Percentiles rank a stretch among this genome's conserved stretches.
Conservation (phyloP, 2,888 invertebrate species). For the Lasioglossum leucozonium region DNA sequence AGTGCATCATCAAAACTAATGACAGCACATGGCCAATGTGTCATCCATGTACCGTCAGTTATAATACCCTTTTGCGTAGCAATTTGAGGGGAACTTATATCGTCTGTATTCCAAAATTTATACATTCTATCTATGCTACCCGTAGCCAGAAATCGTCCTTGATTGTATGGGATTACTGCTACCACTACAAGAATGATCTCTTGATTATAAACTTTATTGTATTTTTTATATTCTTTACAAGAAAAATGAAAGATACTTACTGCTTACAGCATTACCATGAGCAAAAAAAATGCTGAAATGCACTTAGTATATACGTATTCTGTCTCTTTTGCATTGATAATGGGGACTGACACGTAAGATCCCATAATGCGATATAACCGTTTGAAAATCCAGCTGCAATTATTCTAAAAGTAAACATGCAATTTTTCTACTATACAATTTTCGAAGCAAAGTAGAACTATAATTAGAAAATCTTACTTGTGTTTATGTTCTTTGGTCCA, state of each 20-base stretch:
- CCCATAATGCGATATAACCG: slow-evolving; percentile 88
- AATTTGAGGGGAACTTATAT: slow-evolving; percentile 82
- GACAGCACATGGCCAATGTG: slow-evolving; percentile 85
- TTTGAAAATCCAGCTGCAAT: slow-evolving; percentile 89
- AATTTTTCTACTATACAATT: slow-evolving; percentile 53
- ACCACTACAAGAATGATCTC: slow-evolving; percentile 78
- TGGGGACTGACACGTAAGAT: slow-evolving; percentile 86
- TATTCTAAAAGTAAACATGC: slow-evolving; percentile 72
- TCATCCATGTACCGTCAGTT: slow-evolving; percentile 85
- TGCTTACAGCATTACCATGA: slow-evolving; percentile 87
- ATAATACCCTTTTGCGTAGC: slow-evolving; percentile 83
- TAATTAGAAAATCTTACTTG: slow-evolving; percentile 70
- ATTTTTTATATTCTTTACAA: not conserved
- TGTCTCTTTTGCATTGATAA: slow-evolving; percentile 84
- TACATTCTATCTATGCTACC: slow-evolving; percentile 88
- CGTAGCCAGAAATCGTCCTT: slow-evolving; percentile 88
- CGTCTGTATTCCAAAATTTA: slow-evolving; percentile 89
- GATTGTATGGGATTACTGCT: slow-evolving; percentile 85
- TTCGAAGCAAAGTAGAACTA: not conserved
- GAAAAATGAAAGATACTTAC: slow-evolving; percentile 81
- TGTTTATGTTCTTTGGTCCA: slow-evolving; percentile 82
- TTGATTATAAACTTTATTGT: not conserved
- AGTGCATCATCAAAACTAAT: slow-evolving; percentile 84
- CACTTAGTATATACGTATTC: slow-evolving; percentile 85
- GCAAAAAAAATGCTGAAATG: slow-evolving; percentile 87